These are phyloP conservation scores for Palythoa grandiflora DNA, from an alignment of 92 coral and sea anemone species.

Conservation along the genomic window DNA sequence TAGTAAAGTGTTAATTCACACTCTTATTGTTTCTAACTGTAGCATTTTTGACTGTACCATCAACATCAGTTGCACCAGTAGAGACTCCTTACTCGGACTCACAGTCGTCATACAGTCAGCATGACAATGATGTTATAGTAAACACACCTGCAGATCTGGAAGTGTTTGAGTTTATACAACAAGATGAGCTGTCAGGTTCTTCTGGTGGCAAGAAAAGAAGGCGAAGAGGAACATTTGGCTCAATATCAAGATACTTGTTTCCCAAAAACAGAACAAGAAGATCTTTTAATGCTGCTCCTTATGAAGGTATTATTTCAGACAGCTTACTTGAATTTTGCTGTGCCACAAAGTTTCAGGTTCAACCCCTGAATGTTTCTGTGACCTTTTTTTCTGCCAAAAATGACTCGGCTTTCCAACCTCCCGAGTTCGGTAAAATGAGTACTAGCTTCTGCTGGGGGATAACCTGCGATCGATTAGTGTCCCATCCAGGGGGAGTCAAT, in stretches of 20 bases:
- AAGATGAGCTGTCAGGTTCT: constrained; percentile 23
- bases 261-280: constrained; percentile 31
- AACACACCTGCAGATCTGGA: constrained; percentile 70
- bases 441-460: too few relatives aligned
- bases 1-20: neutral
- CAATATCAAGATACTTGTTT: constrained; percentile 77
- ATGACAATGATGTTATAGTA: constrained; percentile 19
- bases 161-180: constrained; percentile 73
- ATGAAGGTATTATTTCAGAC: constrained; percentile 26
- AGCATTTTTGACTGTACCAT: constrained; percentile 29
- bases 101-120: constrained; percentile 36
- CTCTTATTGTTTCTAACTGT: neutral
- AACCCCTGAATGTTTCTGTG: too few relatives aligned
- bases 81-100: constrained; percentile 18
- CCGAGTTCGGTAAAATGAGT: too few relatives aligned
- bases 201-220: constrained; percentile 63
- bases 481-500: too few relatives aligned
- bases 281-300: neutral
- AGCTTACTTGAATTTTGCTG: neutral
- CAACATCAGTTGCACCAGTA: constrained; percentile 1
- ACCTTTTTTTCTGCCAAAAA: too few relatives aligned
- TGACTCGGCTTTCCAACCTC: too few relatives aligned
- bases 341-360: neutral
- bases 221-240: constrained; percentile 70
- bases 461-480: too few relatives aligned